These are phyloP conservation scores for Drosophila persimilis DNA, from an alignment of 1,140 invertebrate species.

Conservation along the genomic window DNA sequence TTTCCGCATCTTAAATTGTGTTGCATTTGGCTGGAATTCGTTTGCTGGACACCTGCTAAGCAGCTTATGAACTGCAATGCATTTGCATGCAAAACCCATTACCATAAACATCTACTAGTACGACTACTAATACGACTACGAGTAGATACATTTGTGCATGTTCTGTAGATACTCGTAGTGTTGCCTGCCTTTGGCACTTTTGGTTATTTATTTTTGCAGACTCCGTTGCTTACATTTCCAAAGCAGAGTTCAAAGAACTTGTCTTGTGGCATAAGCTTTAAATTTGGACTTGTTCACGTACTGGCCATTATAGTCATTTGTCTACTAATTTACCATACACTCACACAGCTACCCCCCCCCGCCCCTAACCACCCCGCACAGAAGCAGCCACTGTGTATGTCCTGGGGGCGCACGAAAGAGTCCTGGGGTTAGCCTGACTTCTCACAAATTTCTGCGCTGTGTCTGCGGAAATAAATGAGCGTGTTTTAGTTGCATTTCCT, in stretches of 20 bases:
- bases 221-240: background rate
- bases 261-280: slow-evolving; percentile 5
- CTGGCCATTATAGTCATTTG: slow-evolving; percentile 44
- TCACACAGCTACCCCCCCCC: background rate
- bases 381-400: slow-evolving; percentile 4
- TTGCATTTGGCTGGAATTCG: background rate
- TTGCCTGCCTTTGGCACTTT: slow-evolving; percentile 15
- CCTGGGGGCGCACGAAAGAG: slow-evolving; percentile 21
- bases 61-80: slow-evolving; percentile 22
- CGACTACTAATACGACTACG: too few relatives aligned
- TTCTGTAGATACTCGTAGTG: background rate
- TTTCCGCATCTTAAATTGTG: background rate
- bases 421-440: slow-evolving; percentile 29
- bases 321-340: slow-evolving; percentile 50
- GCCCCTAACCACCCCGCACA: background rate
- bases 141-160: background rate
- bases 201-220: slow-evolving; percentile 22
- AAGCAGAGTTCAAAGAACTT: slow-evolving; percentile 37
- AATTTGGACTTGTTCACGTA: slow-evolving; percentile 29
- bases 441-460: slow-evolving; percentile 49
- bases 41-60: slow-evolving; percentile 7
- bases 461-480: slow-evolving; percentile 53
- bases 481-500: slow-evolving; percentile 48
- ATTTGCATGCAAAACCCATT: slow-evolving; percentile 29
- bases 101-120: slow-evolving; percentile 9